phyloP scores from a whole-genome alignment of 2,797 vertebrate genomes.

The Enoplosus armatus region DNA sequence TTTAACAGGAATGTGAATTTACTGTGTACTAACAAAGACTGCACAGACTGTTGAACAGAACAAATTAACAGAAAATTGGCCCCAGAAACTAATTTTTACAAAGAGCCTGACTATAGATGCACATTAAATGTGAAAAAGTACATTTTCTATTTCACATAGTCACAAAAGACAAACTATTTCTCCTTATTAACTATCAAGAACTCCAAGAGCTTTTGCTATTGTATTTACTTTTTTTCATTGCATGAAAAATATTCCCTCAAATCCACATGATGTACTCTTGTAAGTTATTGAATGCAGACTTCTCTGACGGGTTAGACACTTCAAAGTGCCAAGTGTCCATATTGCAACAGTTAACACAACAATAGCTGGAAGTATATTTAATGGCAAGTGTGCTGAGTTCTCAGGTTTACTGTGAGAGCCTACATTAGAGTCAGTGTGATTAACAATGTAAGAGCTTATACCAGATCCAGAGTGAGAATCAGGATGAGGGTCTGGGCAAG shows the following conservation, averaged over 20 bases:
- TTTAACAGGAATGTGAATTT: not conserved
- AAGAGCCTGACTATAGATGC: not conserved
- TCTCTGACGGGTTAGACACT: not conserved
- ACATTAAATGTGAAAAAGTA: not conserved
- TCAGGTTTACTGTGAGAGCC: not conserved
- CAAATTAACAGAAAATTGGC: not conserved
- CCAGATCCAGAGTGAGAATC: conserved; percentile 9
- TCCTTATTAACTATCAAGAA: not conserved
- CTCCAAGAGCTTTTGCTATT: not conserved
- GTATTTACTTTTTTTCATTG: not conserved
- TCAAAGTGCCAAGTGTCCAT: not conserved
- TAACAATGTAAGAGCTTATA: not conserved
- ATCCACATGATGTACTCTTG: not conserved
- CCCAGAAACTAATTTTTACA: not conserved
- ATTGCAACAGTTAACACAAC: conserved; percentile 1
- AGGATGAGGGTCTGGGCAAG: conserved; percentile 7
- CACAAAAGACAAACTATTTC: not conserved
- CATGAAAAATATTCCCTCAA: not conserved
- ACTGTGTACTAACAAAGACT: not conserved
- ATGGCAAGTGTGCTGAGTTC: not conserved
- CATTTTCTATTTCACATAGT: not conserved
- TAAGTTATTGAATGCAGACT: not conserved
- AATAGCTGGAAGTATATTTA: not conserved
- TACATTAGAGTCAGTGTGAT: not conserved
- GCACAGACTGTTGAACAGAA: too few species aligned